Base-by-base conservation (phyloP, 2,888 invertebrate genomes). In the Archips xylosteana region DNA sequence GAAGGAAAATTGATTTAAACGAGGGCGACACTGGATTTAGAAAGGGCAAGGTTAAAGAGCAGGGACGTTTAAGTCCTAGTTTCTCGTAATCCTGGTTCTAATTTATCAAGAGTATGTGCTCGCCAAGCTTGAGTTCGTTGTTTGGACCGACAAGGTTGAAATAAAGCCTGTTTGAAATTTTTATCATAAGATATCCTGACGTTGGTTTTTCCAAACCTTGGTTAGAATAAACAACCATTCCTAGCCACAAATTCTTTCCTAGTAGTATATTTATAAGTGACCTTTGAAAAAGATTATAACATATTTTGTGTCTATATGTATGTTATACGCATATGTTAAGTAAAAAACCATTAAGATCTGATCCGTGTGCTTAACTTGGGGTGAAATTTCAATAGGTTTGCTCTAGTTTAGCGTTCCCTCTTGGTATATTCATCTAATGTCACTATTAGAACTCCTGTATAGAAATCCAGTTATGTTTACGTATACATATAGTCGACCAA, bases 391-490 rank as follows among this genome's bases (percentile, higher is more conserved):
- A 61, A 68, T 63, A 62, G 57, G 49, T 32, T 34, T 59, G 45
- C 60, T 69, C 65, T 69, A 60, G 64, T 74, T 74, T 45, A 9
- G 59, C 54, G 59, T 68, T 73, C 36, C 62, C 72, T 63, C 54
- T 13, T n/a, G 49, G n/a, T 8, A 51, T 57, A 32, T 47, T 57
- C 63, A 63, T 68, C 62, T 23, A 64, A 73, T 23, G 54, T 45
- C 13, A 36, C 63, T 60, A 64, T 23, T 23, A 23, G 23, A 23
- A 23, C 23, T 23, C 23, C 23, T 23, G 23, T 23, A 23, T 69
- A 69, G 42, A 74, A 69, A 51, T 64, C 64, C 68, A n/a, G 60
- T 34, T 64, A 69, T 34, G 57, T 57, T 69, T 69, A 64, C 59
- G 23, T 23, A 23, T 69, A 64, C 59, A 1, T 23, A 23, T 23